These are phyloP conservation scores for Eupsilia transversa DNA, from an alignment of 2,888 invertebrate species.

Conservation along the genomic window DNA sequence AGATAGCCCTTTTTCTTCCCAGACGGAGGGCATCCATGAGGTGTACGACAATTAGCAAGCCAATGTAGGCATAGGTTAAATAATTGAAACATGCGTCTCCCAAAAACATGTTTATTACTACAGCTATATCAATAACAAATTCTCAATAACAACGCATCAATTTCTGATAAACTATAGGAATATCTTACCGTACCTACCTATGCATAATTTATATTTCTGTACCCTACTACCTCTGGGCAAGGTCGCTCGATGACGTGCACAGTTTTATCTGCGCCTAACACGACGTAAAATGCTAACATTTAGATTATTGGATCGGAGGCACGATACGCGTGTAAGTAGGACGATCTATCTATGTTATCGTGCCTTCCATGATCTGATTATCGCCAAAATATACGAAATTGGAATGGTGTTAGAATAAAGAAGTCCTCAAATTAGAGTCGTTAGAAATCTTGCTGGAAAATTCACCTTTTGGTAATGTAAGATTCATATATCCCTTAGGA, in stretches of 20 bases:
- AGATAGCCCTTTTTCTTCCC: background rate
- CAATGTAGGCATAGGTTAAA: background rate
- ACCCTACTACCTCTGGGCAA: conserved; percentile 35
- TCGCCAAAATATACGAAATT: conserved; percentile 24
- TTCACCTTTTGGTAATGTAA: too few species aligned
- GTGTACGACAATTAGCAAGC: too few species aligned
- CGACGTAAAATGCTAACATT: conserved; percentile 37
- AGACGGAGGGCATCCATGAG: background rate
- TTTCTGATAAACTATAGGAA: conserved; percentile 15
- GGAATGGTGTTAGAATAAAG: background rate
- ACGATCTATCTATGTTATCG: conserved; percentile 45
- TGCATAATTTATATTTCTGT: conserved; percentile 49
- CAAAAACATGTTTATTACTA: conserved; percentile 17
- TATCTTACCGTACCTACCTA: conserved; percentile 14
- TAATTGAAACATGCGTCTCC: background rate
- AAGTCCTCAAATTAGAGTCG: background rate
- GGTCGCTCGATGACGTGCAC: conserved; percentile 50
- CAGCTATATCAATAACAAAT: background rate
- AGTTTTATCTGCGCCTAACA: conserved; percentile 42
- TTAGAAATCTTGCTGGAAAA: too few species aligned
- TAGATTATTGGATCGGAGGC: conserved; percentile 54
- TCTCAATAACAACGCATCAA: conserved; percentile 11
- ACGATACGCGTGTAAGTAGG: conserved; percentile 51
- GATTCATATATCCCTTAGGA: too few species aligned
- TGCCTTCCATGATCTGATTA: conserved; percentile 24